A percentile compares a stretch with the other conserved stretches of the same genome.
Conservation (phyloP, 1,140 invertebrate species). For the Lutraria rhynchaena region DNA sequence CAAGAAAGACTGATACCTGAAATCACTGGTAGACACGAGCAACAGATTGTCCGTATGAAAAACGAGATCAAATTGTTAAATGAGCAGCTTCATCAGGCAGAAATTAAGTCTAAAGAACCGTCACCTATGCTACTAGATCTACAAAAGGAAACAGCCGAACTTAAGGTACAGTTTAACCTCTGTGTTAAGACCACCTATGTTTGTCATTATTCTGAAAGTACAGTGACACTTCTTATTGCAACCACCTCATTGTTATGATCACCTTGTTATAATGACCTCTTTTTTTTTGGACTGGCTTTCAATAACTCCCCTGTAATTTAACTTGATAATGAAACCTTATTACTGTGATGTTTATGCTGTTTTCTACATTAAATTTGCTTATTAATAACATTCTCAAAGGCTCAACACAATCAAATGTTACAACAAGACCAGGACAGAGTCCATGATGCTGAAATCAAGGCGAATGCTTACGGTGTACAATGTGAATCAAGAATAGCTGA, state of each 20-base stretch:
- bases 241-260: too few relatives aligned
- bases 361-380: too few relatives aligned
- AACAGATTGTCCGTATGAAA: conserved; percentile 85
- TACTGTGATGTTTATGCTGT: too few relatives aligned
- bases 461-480: conserved; percentile 79
- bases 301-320: too few relatives aligned
- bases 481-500: conserved; percentile 89
- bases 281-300: too few relatives aligned
- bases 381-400: too few relatives aligned
- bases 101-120: conserved; percentile 85
- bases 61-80: conserved; percentile 87
- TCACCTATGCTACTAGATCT: conserved; percentile 87
- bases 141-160: conserved; percentile 87
- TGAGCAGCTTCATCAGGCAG: conserved; percentile 86
- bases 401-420: conserved; percentile 83
- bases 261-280: too few relatives aligned
- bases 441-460: conserved; percentile 77
- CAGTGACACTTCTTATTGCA: too few relatives aligned
- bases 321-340: too few relatives aligned
- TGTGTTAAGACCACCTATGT: too few relatives aligned
- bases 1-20: conserved; percentile 53
- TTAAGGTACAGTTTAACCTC: too few relatives aligned
- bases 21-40: conserved; percentile 72
- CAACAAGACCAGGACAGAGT: conserved; percentile 78
- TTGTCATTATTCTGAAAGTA: too few relatives aligned